phyloP scores from a whole-genome alignment of 1,140 invertebrate species.

The Cotesia chilonis region DNA sequence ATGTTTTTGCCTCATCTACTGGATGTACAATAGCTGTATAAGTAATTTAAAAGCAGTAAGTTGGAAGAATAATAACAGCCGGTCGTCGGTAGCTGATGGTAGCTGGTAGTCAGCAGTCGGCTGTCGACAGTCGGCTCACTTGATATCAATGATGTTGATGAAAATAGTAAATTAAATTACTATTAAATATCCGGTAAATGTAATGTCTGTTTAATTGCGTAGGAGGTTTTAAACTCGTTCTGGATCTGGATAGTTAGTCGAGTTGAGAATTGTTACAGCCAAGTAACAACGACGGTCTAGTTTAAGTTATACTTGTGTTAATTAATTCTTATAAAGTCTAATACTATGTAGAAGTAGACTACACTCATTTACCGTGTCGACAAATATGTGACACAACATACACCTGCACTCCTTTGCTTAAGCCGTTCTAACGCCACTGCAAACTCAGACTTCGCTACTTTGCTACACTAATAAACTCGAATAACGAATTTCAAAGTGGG shows the following conservation, averaged over 20 bases:
- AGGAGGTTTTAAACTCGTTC: conserved; percentile 19
- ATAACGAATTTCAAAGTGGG: too few relatives aligned
- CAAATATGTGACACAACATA: conserved; percentile 17
- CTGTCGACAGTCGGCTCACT: too few relatives aligned
- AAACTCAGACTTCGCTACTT: too few relatives aligned
- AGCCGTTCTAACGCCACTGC: not conserved
- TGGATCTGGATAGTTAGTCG: conserved; percentile 9
- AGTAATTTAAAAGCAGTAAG: too few relatives aligned
- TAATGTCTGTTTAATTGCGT: not conserved
- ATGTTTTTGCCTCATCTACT: not conserved
- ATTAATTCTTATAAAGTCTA: conserved; percentile 8
- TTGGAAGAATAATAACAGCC: too few relatives aligned
- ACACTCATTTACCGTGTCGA: conserved; percentile 24
- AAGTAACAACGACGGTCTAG: conserved; percentile 21
- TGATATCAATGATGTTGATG: too few relatives aligned
- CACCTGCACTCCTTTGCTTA: not conserved
- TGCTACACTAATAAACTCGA: too few relatives aligned
- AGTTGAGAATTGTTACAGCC: conserved; percentile 17
- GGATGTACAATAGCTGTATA: not conserved
- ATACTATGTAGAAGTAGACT: conserved; percentile 1
- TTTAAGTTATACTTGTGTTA: conserved; percentile 9
- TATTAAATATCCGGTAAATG: conserved; percentile 2
- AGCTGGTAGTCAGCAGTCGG: too few relatives aligned
- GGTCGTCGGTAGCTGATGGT: too few relatives aligned
- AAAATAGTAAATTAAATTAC: too few relatives aligned